Evolutionary conservation across 1,140 invertebrate genomes (phyloP).

Genomic region (Eueides isabella): DNA sequence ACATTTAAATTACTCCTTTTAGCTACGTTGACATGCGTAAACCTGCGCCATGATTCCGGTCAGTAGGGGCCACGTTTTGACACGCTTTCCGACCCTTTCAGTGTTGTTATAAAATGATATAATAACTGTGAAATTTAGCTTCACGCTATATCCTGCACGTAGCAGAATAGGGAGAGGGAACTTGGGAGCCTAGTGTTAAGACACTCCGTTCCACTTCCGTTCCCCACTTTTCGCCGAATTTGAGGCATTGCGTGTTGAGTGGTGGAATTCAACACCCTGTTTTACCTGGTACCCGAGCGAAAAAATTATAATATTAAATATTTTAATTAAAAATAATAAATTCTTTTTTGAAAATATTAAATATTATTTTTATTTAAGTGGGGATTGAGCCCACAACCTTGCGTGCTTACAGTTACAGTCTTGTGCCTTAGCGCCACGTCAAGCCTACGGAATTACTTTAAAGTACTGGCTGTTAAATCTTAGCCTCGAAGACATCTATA

Average conservation of each 20-base stretch:
- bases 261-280: background rate
- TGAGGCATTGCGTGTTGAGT: background rate
- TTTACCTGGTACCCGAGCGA: background rate
- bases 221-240: background rate
- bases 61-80: background rate
- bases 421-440: too few relatives aligned
- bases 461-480: too few relatives aligned
- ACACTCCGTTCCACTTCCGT: background rate
- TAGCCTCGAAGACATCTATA: too few relatives aligned
- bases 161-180: background rate
- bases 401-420: too few relatives aligned
- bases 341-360: too few relatives aligned
- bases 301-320: background rate
- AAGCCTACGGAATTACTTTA: too few relatives aligned
- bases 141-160: background rate
- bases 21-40: background rate
- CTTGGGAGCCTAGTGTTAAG: background rate
- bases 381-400: too few relatives aligned
- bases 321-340: too few relatives aligned
- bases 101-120: background rate
- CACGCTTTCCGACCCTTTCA: background rate
- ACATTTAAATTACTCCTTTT: background rate
- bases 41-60: slow-evolving; percentile 1
- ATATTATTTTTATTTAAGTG: too few relatives aligned
- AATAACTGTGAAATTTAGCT: background rate